A percentile compares a stretch with the other conserved stretches of the same genome.
phyloP scores from a whole-genome alignment of 2,888 invertebrate genomes.

The Polyploca ridens region DNA sequence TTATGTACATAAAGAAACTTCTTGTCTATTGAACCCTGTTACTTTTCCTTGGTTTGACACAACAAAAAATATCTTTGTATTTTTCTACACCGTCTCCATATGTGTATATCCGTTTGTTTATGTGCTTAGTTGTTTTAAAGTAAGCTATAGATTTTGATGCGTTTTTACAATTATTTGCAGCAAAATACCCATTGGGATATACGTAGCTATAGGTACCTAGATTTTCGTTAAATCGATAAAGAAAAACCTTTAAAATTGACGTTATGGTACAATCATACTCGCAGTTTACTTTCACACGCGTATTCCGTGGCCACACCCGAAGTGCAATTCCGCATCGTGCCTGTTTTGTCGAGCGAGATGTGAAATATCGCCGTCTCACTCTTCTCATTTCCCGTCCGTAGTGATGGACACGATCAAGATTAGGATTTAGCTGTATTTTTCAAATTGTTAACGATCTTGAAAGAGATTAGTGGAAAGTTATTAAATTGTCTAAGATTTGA shows the following conservation, averaged over 20 bases:
- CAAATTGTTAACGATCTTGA: slow-evolving; percentile 22
- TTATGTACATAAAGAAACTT: neutral
- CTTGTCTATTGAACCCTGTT: neutral
- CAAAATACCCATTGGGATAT: too few species aligned
- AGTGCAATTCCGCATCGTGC: slow-evolving; percentile 22
- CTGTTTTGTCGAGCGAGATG: slow-evolving; percentile 25
- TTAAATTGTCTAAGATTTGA: slow-evolving; percentile 4
- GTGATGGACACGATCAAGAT: slow-evolving; percentile 28
- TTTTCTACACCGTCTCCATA: too few species aligned
- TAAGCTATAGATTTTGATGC: too few species aligned
- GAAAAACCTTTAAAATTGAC: too few species aligned
- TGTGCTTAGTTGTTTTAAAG: too few species aligned
- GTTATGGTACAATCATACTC: neutral
- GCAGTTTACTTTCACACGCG: neutral
- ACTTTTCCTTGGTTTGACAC: neutral
- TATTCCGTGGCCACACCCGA: slow-evolving; percentile 4
- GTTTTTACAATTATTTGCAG: too few species aligned
- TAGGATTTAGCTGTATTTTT: slow-evolving; percentile 26
- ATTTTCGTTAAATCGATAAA: too few species aligned
- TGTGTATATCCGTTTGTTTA: too few species aligned
- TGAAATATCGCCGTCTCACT: slow-evolving; percentile 21
- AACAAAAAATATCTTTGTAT: too few species aligned
- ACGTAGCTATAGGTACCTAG: too few species aligned
- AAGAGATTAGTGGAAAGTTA: slow-evolving; percentile 21
- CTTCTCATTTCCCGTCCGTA: slow-evolving; percentile 27